Evolutionary conservation across 2,888 invertebrate species (phyloP).

Genomic region (Alloscopus bannaensis): DNA sequence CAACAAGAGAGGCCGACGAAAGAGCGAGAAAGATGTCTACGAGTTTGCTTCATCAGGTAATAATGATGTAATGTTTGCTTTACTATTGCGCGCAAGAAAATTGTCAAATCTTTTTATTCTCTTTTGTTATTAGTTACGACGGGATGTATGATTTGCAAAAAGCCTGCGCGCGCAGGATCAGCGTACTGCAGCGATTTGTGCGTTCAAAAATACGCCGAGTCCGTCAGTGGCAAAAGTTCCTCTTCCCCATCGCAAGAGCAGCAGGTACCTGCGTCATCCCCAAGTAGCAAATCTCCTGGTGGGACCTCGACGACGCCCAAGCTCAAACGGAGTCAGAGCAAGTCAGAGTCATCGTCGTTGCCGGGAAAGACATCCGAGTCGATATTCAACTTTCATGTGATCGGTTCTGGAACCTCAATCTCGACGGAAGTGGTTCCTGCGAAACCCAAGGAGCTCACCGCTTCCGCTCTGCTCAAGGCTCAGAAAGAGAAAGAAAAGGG

Average conservation of each 20-base stretch:
- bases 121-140: not conserved
- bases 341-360: constrained; percentile 32
- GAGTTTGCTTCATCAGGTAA: too few species aligned
- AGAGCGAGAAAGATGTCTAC: constrained; percentile 24
- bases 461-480: constrained; percentile 60
- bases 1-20: constrained; percentile 26
- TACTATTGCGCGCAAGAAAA: not conserved
- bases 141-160: constrained; percentile 86
- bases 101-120: constrained; percentile 15
- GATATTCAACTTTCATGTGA: constrained; percentile 71
- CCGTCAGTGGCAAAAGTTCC: constrained; percentile 62
- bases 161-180: constrained; percentile 85
- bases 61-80: too few species aligned
- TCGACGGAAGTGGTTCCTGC: constrained; percentile 71
- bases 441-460: constrained; percentile 69
- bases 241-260: constrained; percentile 75
- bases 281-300: constrained; percentile 30
- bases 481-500: constrained; percentile 50
- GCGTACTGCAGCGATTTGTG: constrained; percentile 94
- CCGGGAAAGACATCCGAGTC: constrained; percentile 35
- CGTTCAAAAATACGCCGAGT: constrained; percentile 85
- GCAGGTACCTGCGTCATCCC: not conserved
- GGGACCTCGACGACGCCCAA: constrained; percentile 28
- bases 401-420: constrained; percentile 65
- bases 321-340: constrained; percentile 19